phyloP scores from a whole-genome alignment of 2,113 vertebrate genomes.

The Tyrannus savana region DNA sequence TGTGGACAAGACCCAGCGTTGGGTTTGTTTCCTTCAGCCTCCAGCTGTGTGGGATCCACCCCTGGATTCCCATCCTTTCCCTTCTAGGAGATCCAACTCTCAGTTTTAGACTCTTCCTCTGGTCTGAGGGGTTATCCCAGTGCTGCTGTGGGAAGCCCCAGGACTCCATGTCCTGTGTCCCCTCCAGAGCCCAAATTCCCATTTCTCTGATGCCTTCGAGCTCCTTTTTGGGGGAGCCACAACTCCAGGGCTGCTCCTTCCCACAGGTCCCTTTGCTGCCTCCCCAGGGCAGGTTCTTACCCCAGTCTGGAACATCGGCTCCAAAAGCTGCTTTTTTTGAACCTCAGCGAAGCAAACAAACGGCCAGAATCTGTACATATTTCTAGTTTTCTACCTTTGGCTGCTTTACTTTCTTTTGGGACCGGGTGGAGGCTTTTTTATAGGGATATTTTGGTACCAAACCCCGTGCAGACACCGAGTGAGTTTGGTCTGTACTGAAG shows the following conservation, averaged over 20 bases:
- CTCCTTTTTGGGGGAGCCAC: conserved; percentile 27
- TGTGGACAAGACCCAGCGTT: neutral
- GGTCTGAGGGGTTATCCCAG: neutral
- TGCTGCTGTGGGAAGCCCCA: neutral
- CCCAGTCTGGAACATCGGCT: conserved; percentile 51
- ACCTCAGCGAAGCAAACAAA: conserved; percentile 27
- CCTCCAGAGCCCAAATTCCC: neutral
- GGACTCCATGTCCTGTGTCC: neutral
- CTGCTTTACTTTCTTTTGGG: conserved; percentile 48
- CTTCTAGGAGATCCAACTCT: neutral
- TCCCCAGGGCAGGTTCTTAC: conserved; percentile 15
- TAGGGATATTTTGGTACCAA: conserved; percentile 60
- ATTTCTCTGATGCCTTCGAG: conserved; percentile 27
- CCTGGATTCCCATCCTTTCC: neutral
- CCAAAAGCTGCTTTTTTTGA: conserved; percentile 55
- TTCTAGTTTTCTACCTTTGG: conserved; percentile 67
- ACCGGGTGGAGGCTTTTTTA: conserved; percentile 44
- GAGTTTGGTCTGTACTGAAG: conserved; percentile 59
- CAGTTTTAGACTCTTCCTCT: neutral
- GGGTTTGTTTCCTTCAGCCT: neutral
- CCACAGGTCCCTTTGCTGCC: neutral
- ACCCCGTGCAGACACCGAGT: neutral
- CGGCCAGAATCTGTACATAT: conserved; percentile 55
- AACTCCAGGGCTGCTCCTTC: conserved; percentile 34
- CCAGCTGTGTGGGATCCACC: neutral